A percentile compares a stretch with the other conserved stretches of the same genome.
These are phyloP conservation scores for Drosophila pullipes DNA, from an alignment of 2,888 invertebrate species.

Conservation along the genomic window DNA sequence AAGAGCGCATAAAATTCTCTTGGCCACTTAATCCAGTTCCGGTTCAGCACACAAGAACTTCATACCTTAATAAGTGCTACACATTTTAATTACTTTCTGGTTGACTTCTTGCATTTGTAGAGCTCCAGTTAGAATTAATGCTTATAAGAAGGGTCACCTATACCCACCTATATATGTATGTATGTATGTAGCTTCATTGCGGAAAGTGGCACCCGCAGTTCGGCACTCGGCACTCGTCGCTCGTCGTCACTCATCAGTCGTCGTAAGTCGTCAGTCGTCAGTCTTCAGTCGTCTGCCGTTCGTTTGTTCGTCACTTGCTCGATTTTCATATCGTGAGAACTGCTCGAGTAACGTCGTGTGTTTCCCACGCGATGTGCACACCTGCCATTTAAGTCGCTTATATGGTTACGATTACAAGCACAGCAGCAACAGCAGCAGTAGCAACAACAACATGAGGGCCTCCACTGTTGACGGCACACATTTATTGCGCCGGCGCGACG, in stretches of 20 bases:
- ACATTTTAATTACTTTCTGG: slow-evolving; percentile 30
- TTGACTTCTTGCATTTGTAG: slow-evolving; percentile 16
- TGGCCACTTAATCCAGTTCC: slow-evolving; percentile 17
- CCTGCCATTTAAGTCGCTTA: slow-evolving; percentile 84
- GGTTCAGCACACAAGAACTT: slow-evolving; percentile 6
- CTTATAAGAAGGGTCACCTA: slow-evolving; percentile 25
- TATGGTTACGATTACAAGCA: slow-evolving; percentile 78
- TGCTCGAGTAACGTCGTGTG: slow-evolving; percentile 85
- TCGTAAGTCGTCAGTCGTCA: slow-evolving; percentile 16
- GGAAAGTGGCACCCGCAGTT: slow-evolving; percentile 58
- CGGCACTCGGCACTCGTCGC: slow-evolving; percentile 34
- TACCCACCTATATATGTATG: not conserved
- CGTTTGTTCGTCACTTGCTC: slow-evolving; percentile 68
- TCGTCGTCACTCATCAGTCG: slow-evolving; percentile 29
- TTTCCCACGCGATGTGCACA: slow-evolving; percentile 86
- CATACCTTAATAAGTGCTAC: slow-evolving; percentile 10
- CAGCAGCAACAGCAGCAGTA: slow-evolving; percentile 24
- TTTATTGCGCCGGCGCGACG: slow-evolving; percentile 80
- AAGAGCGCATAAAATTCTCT: not conserved
- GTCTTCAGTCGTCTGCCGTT: slow-evolving; percentile 35
- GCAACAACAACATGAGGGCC: slow-evolving; percentile 63
- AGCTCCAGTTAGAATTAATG: slow-evolving; percentile 42
- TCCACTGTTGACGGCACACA: slow-evolving; percentile 69
- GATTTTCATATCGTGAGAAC: slow-evolving; percentile 85
- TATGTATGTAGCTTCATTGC: slow-evolving; percentile 19